Conservation (phyloP, 1,140 invertebrate species). For the Papilio polyxenes region DNA sequence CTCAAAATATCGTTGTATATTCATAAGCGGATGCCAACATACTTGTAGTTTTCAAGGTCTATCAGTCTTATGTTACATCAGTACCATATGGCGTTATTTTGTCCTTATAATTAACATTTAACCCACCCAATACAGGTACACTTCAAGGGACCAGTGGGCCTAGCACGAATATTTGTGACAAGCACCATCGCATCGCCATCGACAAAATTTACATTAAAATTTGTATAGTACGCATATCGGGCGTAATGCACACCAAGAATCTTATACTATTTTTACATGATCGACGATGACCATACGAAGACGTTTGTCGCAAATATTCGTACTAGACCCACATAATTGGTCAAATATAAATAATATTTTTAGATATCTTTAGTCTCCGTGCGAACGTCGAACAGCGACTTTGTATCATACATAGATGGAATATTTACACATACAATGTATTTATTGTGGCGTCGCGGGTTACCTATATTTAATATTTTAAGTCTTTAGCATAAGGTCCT, state of each 20-base stretch:
- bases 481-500: slow-evolving; percentile 51
- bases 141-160: not conserved
- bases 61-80: slow-evolving; percentile 30
- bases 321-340: not conserved
- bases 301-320: too few species aligned
- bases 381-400: slow-evolving; percentile 53
- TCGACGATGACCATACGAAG: too few species aligned
- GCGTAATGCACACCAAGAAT: too few species aligned
- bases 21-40: slow-evolving; percentile 3
- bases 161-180: too few species aligned
- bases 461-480: slow-evolving; percentile 51
- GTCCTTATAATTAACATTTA: slow-evolving; percentile 1
- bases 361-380: not conserved
- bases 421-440: slow-evolving; percentile 76
- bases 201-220: too few species aligned
- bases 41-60: slow-evolving; percentile 16
- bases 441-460: slow-evolving; percentile 54
- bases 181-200: too few species aligned
- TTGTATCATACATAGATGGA: slow-evolving; percentile 75
- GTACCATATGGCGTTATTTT: slow-evolving; percentile 31
- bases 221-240: not conserved
- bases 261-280: too few species aligned
- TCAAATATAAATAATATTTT: slow-evolving; percentile 28
- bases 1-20: not conserved
- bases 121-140: not conserved